phyloP scores from a whole-genome alignment of 1,140 invertebrate species.

The Penaeus chinensis region DNA sequence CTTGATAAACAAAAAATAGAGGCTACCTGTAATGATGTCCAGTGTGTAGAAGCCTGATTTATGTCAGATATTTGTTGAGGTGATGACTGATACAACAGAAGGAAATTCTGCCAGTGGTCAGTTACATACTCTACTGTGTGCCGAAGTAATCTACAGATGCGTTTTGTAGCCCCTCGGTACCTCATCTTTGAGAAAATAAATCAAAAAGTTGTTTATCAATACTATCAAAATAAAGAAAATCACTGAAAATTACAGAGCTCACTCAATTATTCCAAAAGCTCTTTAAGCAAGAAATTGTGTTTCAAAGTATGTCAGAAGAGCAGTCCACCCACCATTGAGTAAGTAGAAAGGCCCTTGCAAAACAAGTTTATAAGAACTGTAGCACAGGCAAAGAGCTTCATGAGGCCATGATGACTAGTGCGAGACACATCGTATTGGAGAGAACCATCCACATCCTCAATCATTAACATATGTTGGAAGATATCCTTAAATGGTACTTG shows the following conservation, averaged over 20 bases:
- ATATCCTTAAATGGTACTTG: constrained; percentile 61
- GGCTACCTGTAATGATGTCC: constrained; percentile 41
- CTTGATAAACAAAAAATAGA: neutral
- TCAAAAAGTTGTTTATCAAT: neutral
- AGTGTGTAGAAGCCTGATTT: constrained; percentile 42
- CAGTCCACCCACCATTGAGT: constrained; percentile 48
- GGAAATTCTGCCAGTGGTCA: constrained; percentile 78
- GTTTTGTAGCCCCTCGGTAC: constrained; percentile 69
- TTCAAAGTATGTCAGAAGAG: neutral
- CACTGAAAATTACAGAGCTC: neutral
- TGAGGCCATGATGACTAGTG: constrained; percentile 75
- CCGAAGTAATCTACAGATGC: constrained; percentile 70
- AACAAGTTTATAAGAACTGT: constrained; percentile 68
- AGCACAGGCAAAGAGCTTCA: constrained; percentile 79
- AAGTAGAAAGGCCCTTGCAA: constrained; percentile 51
- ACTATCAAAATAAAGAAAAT: neutral
- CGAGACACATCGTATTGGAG: constrained; percentile 73
- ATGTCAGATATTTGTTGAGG: constrained; percentile 59
- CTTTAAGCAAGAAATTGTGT: neutral
- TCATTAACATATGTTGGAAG: constrained; percentile 59
- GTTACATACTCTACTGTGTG: constrained; percentile 81
- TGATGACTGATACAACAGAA: constrained; percentile 57
- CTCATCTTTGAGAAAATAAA: constrained; percentile 10
- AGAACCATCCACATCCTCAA: constrained; percentile 63
- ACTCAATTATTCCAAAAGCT: neutral